Base-by-base conservation (phyloP, 2,888 invertebrate species). In the Maniola hyperantus region DNA sequence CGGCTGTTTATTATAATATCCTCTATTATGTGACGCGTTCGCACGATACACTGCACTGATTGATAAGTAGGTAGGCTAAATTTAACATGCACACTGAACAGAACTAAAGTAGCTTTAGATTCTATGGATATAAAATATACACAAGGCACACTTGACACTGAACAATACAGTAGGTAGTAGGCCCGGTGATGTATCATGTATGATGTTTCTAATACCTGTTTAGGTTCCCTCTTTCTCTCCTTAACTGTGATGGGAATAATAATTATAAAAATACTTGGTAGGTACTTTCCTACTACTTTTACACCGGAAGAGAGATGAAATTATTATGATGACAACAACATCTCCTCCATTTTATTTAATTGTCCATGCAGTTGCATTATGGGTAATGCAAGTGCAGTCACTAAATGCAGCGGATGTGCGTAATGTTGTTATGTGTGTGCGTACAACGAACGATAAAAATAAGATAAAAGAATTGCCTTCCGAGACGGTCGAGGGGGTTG, bases 1-100 rank as follows among this genome's bases (percentile, higher is more conserved):
- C 82, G 81, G 85, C 89, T 89, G 90, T 91, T 91, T 91, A 91
- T 90, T 91, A 90, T 91, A 90, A 92, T 92, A 89, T 91, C 91
- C 91, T 84, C 86, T 87, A 91, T 90, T 90, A 90, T 90, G 89
- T 89, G 87, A 88, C 88, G 88, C 88, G 90, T 88, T 91, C 91
- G 89, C 91, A 91, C 91, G 91, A 88, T 85, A 82, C 75, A 79
- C 80, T 80, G 77, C 74, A 75, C 80, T 83, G 86, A 87, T 87
- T 89, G 84, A 83, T 87, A 81, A 79, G 79, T 79, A 57, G 57
- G 42, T 42, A 42, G 13, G 42, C 39, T 20, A 54, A 54, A 54
- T 55, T 55, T 54, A 54, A 11, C 55, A 77, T 50, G 53, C 59
- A 67, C 53, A 64, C 33, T 66, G 55, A 61, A 61, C 51, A 51